phyloP scores from a whole-genome alignment of 2,797 vertebrate species.

The Xenops minutus region DNA sequence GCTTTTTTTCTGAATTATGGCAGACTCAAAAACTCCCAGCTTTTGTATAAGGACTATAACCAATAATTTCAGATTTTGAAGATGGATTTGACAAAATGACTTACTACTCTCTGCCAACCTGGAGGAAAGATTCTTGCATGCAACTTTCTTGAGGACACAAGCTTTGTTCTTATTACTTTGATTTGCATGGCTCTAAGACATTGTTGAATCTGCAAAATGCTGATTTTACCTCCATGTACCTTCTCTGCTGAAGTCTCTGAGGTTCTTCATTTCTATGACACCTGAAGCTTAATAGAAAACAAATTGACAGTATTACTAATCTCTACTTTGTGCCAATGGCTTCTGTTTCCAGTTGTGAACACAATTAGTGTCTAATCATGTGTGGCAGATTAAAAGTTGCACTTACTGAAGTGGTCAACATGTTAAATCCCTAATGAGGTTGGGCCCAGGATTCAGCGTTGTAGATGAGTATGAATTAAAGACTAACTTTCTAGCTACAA shows the following conservation, averaged over 20 bases:
- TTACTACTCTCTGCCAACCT: neutral
- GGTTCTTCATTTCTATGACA: neutral
- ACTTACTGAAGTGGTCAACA: neutral
- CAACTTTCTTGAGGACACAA: neutral
- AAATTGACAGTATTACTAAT: slow-evolving; percentile 20
- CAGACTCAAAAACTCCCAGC: neutral
- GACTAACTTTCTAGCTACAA: neutral
- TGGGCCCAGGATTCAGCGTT: neutral
- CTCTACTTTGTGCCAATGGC: neutral
- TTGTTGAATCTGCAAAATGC: neutral
- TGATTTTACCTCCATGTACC: neutral
- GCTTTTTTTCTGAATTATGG: neutral
- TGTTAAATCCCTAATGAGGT: neutral
- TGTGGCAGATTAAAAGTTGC: neutral
- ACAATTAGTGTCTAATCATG: neutral
- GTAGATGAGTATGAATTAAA: neutral
- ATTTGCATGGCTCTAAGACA: neutral
- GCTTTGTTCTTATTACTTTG: neutral
- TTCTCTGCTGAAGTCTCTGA: neutral
- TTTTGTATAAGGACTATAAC: neutral
- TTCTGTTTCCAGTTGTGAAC: slow-evolving; percentile 16
- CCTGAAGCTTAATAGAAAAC: slow-evolving; percentile 4
- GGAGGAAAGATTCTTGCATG: neutral
- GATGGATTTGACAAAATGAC: neutral
- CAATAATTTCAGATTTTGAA: neutral